Evolutionary conservation across 2,888 invertebrate species (phyloP).

Genomic region (Lydus trimaculatus): DNA sequence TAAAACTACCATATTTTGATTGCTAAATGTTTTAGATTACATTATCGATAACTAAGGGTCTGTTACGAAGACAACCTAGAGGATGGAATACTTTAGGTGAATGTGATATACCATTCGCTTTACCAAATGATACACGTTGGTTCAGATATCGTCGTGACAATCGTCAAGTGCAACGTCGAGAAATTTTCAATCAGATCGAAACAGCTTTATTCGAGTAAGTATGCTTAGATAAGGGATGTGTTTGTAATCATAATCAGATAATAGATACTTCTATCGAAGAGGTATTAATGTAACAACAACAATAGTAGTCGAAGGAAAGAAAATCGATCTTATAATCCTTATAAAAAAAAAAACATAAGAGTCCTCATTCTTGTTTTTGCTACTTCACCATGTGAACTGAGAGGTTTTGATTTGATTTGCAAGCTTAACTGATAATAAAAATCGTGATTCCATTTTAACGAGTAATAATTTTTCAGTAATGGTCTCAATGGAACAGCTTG

Average conservation of each 20-base stretch:
- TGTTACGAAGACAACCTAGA: constrained; percentile 65
- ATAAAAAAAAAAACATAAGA: neutral
- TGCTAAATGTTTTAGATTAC: constrained; percentile 62
- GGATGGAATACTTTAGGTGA: constrained; percentile 68
- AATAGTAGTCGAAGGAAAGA: neutral
- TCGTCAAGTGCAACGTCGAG: constrained; percentile 64
- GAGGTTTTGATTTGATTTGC: neutral
- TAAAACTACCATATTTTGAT: too few relatives aligned
- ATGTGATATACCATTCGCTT: constrained; percentile 66
- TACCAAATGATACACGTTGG: constrained; percentile 60
- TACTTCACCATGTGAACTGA: neutral
- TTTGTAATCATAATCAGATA: constrained; percentile 6
- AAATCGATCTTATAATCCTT: neutral
- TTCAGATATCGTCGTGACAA: constrained; percentile 55
- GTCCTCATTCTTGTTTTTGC: neutral
- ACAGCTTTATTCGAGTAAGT: constrained; percentile 35
- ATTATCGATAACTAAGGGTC: constrained; percentile 65
- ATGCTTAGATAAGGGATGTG: neutral
- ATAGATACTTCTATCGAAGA: constrained; percentile 15
- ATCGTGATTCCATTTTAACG: neutral
- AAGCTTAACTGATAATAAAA: too few relatives aligned
- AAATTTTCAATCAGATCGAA: constrained; percentile 54
- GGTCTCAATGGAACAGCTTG: constrained; percentile 71
- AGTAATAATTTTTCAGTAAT: constrained; percentile 60
- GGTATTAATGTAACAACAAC: neutral